These are phyloP conservation scores for Hippoglossus stenolepis DNA, from an alignment of 2,113 vertebrate species.

Conservation along the genomic window DNA sequence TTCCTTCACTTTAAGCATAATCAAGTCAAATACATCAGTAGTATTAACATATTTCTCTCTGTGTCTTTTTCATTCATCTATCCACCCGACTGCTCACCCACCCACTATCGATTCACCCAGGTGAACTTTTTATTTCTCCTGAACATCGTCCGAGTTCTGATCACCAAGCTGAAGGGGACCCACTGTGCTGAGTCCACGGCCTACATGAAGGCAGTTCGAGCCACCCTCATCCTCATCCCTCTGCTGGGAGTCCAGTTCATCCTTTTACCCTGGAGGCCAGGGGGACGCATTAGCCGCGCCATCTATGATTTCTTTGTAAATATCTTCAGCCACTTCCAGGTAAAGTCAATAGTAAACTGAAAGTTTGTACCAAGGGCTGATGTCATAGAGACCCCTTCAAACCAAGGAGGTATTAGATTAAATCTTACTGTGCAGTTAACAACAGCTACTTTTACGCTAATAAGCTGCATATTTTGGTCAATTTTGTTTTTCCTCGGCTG, in stretches of 20 bases:
- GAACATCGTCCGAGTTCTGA: constrained; percentile 86
- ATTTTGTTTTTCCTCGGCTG: neutral
- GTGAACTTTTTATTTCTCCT: constrained; percentile 86
- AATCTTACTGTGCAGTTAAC: neutral
- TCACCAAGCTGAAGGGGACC: constrained; percentile 84
- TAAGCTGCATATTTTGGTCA: neutral
- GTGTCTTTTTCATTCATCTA: neutral
- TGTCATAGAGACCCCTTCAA: neutral
- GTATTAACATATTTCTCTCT: neutral
- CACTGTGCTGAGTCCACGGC: constrained; percentile 80
- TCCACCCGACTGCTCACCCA: neutral
- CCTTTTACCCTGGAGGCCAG: constrained; percentile 74
- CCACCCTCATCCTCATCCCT: constrained; percentile 85
- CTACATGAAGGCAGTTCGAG: constrained; percentile 86
- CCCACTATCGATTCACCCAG: constrained; percentile 45
- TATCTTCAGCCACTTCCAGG: constrained; percentile 82
- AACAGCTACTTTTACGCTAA: no score
- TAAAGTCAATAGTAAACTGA: constrained; percentile 27
- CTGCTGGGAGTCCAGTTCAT: constrained; percentile 84
- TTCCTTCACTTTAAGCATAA: neutral
- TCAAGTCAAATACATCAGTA: neutral
- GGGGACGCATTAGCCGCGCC: constrained; percentile 52
- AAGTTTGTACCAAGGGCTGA: neutral
- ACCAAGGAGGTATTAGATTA: neutral
- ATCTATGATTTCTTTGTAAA: constrained; percentile 78